Percentiles rank a stretch among this genome's conserved stretches.
phyloP scores from a whole-genome alignment of 2,797 vertebrate species.

The Onychomys leucogaster region DNA sequence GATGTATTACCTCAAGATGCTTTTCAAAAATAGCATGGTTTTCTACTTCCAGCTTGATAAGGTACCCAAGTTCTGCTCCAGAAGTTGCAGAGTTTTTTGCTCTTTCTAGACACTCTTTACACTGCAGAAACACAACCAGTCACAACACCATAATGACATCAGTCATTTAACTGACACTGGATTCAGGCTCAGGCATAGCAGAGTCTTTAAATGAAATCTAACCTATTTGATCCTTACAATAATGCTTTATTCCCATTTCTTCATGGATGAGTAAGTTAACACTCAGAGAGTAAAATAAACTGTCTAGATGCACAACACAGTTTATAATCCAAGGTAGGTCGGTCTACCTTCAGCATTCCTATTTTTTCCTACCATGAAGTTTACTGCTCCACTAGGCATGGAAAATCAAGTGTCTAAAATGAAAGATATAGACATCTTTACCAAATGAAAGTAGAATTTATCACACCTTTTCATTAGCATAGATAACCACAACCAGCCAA shows the following conservation, averaged over 20 bases:
- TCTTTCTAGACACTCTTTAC: neutral
- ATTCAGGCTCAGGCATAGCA: neutral
- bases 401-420: neutral
- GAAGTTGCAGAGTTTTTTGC: neutral
- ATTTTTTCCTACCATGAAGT: neutral
- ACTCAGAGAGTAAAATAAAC: neutral
- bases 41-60: neutral
- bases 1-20: neutral
- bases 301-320: neutral
- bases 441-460: conserved; percentile 10
- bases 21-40: neutral
- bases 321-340: neutral
- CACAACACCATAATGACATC: neutral
- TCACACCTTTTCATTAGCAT: neutral
- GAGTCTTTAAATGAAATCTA: neutral
- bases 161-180: neutral
- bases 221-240: neutral
- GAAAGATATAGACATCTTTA: neutral
- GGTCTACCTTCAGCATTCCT: neutral
- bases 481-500: neutral
- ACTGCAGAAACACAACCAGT: neutral
- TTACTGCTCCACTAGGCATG: neutral
- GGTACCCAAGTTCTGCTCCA: neutral
- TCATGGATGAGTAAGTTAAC: neutral
- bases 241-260: neutral